phyloP scores from a whole-genome alignment of 2,113 vertebrate genomes.

The Orthonyx spaldingii region DNA sequence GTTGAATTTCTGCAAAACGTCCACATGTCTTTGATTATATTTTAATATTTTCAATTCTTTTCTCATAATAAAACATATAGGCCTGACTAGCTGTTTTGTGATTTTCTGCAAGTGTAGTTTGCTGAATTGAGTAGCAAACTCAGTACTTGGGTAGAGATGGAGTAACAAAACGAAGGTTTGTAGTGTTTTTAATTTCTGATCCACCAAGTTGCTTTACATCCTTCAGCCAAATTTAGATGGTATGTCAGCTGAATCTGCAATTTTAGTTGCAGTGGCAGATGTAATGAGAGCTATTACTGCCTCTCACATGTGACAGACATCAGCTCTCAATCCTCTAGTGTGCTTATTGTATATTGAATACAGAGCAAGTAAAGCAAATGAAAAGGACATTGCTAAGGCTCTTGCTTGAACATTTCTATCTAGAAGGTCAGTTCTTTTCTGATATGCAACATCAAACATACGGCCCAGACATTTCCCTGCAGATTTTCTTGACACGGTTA shows the following conservation, averaged over 20 bases:
- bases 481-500: not conserved
- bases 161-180: not conserved
- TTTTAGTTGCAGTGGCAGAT: slow-evolving; percentile 36
- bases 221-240: slow-evolving; percentile 24
- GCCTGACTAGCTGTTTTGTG: not conserved
- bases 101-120: not conserved
- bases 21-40: not conserved
- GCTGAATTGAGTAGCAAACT: not conserved
- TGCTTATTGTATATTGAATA: not conserved
- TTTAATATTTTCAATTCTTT: not conserved
- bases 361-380: slow-evolving; percentile 11
- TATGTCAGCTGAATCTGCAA: slow-evolving; percentile 35
- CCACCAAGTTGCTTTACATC: not conserved
- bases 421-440: not conserved
- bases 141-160: not conserved
- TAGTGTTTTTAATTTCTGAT: not conserved
- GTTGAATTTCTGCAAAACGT: not conserved
- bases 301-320: slow-evolving; percentile 12
- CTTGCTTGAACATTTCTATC: not conserved
- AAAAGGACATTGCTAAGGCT: not conserved
- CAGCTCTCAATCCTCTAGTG: not conserved
- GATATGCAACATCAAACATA: not conserved
- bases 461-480: not conserved
- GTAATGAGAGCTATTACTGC: slow-evolving; percentile 15
- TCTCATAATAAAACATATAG: not conserved